Conservation (phyloP, 2,113 vertebrate species). For the Sitta europaea region DNA sequence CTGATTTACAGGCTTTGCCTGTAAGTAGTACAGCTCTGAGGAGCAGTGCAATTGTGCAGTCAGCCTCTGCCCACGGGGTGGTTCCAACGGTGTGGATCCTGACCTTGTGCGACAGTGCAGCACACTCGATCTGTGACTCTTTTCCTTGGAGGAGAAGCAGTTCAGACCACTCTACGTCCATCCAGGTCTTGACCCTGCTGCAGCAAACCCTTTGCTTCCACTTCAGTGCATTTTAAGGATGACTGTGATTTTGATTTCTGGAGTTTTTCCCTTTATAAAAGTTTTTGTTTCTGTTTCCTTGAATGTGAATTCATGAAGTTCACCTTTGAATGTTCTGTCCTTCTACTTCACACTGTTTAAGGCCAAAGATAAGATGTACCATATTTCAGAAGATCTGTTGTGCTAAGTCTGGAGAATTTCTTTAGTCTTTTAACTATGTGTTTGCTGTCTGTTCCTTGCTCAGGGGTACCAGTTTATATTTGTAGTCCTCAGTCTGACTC, state of each 20-base stretch:
- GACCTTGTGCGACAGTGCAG: rapidly evolving
- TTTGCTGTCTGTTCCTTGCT: neutral
- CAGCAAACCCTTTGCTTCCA: neutral
- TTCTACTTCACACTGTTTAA: neutral
- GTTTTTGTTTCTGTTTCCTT: neutral
- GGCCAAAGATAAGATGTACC: conserved; percentile 21
- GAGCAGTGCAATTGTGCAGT: neutral
- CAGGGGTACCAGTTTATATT: neutral
- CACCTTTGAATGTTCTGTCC: neutral
- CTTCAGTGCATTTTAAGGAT: neutral
- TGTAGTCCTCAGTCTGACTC: neutral
- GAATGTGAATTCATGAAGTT: conserved; percentile 6
- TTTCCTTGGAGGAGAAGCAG: neutral
- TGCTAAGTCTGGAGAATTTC: neutral
- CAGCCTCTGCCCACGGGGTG: neutral
- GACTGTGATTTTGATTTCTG: neutral
- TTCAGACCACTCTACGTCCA: neutral
- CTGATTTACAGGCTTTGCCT: neutral
- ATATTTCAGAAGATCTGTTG: neutral
- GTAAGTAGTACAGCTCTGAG: neutral
- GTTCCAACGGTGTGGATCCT: neutral
- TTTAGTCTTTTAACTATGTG: neutral
- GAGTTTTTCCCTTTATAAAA: neutral
- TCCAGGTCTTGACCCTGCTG: neutral
- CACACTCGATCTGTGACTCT: neutral